Conservation (phyloP, 1,140 invertebrate species). For the Oryzaephilus surinamensis region DNA sequence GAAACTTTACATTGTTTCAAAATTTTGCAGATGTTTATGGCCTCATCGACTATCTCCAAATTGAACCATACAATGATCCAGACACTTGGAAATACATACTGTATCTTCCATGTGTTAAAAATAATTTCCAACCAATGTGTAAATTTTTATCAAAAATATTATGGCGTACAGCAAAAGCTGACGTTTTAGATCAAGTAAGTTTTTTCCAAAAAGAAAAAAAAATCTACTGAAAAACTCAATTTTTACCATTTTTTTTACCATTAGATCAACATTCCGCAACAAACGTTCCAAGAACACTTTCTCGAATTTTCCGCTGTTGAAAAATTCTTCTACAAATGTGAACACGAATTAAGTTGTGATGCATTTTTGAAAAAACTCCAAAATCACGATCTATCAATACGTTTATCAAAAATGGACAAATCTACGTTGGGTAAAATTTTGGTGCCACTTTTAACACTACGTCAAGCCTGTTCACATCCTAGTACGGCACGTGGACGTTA, state of each 20-base stretch:
- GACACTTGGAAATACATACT: conserved; percentile 46
- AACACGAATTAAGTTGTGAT: conserved; percentile 33
- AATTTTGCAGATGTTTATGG: conserved; percentile 53
- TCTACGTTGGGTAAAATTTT: conserved; percentile 39
- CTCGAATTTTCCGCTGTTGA: conserved; percentile 42
- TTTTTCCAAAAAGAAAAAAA: conserved; percentile 1
- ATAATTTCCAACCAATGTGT: conserved; percentile 39
- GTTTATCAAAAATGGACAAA: conserved; percentile 28
- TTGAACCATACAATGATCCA: conserved; percentile 45
- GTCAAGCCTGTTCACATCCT: conserved; percentile 65
- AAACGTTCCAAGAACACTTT: conserved; percentile 36
- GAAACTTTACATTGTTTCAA: too few relatives aligned
- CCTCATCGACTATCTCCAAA: conserved; percentile 55
- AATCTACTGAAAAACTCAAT: too few relatives aligned
- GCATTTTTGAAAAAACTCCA: conserved; percentile 25
- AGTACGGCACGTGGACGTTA: conserved; percentile 47
- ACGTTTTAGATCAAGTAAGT: conserved; percentile 44
- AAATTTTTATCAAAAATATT: conserved; percentile 48
- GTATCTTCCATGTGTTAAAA: conserved; percentile 44
- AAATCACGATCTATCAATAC: conserved; percentile 22
- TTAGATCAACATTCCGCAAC: conserved; percentile 40
- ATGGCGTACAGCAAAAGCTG: conserved; percentile 59
- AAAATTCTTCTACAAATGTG: conserved; percentile 42
- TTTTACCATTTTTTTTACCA: conserved; percentile 3
- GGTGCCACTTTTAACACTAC: conserved; percentile 51